A percentile compares a stretch with the other conserved stretches of the same genome.
Conservation (phyloP, 2,113 vertebrate genomes). For the Nicator chloris region DNA sequence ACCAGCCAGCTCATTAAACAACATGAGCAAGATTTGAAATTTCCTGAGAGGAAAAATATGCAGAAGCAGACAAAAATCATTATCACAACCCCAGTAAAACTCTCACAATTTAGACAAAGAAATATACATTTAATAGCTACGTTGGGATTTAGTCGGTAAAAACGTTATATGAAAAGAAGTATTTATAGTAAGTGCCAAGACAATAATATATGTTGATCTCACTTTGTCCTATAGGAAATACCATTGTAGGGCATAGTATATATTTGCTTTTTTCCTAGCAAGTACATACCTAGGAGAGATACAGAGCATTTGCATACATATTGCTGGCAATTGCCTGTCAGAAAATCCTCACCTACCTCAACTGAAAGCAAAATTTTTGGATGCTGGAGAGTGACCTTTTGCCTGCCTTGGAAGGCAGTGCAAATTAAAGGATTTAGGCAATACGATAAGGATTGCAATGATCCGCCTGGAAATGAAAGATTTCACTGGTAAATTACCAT, state of each 20-base stretch:
- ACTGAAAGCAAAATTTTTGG: neutral
- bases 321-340: neutral
- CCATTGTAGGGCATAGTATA: neutral
- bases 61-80: conserved; percentile 25
- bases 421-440: neutral
- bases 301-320: neutral
- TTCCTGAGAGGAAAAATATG: conserved; percentile 55
- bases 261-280: neutral
- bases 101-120: neutral
- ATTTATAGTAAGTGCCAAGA: neutral
- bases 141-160: neutral
- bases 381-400: neutral
- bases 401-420: neutral
- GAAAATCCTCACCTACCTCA: neutral
- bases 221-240: neutral
- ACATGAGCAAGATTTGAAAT: conserved; percentile 36
- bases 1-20: conserved; percentile 60
- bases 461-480: neutral
- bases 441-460: neutral
- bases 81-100: neutral
- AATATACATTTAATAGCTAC: neutral
- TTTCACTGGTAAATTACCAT: neutral
- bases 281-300: neutral
- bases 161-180: neutral
- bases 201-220: neutral